Percentiles rank a stretch among this genome's conserved stretches.
These are phyloP conservation scores for Hippocampus kuda DNA, from an alignment of 2,797 vertebrate species.

Conservation along the genomic window DNA sequence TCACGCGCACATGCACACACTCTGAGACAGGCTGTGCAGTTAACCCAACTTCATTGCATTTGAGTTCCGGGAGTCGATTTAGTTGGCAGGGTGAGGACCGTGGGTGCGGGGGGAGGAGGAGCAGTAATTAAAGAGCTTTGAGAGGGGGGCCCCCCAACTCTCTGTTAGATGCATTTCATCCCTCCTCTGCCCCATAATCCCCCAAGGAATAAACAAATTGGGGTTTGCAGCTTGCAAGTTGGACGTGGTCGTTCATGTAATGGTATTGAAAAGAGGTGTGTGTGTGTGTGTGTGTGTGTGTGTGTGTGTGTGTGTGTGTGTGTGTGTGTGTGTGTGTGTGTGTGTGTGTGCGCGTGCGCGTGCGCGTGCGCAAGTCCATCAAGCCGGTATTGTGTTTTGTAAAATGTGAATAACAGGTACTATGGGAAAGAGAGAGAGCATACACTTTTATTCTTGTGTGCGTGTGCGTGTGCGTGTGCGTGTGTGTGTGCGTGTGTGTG, in stretches of 20 bases:
- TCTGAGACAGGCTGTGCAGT: slow-evolving; percentile 20
- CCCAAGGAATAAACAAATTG: slow-evolving; percentile 70
- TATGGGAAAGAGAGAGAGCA: slow-evolving; percentile 10
- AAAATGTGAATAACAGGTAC: slow-evolving; percentile 20
- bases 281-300: slow-evolving; percentile 21
- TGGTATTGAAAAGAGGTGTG: slow-evolving; percentile 44
- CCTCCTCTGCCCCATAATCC: slow-evolving; percentile 50
- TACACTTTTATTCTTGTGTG: slow-evolving; percentile 30
- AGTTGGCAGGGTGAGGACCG: slow-evolving; percentile 13
- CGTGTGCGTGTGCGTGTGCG: background rate
- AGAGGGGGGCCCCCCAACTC: slow-evolving; percentile 46
- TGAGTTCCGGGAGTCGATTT: slow-evolving; percentile 38
- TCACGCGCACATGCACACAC: slow-evolving; percentile 8
- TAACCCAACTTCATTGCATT: slow-evolving; percentile 59
- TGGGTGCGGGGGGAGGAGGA: slow-evolving; percentile 21
- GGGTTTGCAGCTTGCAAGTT: slow-evolving; percentile 61
- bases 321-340: too few relatives aligned
- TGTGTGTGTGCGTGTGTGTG: too few relatives aligned
- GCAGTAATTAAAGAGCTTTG: slow-evolving; percentile 65
- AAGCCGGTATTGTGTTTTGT: slow-evolving; percentile 10
- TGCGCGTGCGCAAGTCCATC: background rate
- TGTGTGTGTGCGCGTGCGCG: too few relatives aligned
- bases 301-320: background rate
- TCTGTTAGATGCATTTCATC: slow-evolving; percentile 64
- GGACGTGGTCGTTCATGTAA: slow-evolving; percentile 54